Evolutionary conservation across 1,140 invertebrate genomes (phyloP).

Genomic region (Zaprionus taronus): DNA sequence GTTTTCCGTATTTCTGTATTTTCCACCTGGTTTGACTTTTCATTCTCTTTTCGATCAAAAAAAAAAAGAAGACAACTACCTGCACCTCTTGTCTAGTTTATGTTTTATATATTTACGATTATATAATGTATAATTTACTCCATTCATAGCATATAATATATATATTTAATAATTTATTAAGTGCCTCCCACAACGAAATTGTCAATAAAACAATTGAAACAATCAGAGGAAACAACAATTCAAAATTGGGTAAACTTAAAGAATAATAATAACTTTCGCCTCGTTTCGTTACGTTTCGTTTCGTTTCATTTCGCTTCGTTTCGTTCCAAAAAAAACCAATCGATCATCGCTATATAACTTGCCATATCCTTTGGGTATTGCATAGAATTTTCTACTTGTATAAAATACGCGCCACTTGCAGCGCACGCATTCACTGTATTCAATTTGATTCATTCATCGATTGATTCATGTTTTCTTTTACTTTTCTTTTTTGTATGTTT

Average conservation of each 20-base stretch:
- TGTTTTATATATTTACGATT: conserved; percentile 43
- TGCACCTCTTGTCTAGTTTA: conserved; percentile 30
- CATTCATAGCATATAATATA: conserved; percentile 30
- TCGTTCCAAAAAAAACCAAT: conserved; percentile 15
- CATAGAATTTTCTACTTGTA: conserved; percentile 72
- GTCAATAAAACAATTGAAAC: conserved; percentile 77
- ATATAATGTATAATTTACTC: conserved; percentile 45
- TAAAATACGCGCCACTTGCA: conserved; percentile 65
- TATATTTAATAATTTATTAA: conserved; percentile 21
- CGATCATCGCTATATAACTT: conserved; percentile 38
- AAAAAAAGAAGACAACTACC: conserved; percentile 58
- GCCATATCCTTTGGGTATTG: conserved; percentile 56
- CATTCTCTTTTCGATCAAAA: conserved; percentile 39
- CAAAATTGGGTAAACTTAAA: conserved; percentile 46
- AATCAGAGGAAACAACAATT: conserved; percentile 69
- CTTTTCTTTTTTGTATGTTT: neutral
- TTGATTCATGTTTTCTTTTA: conserved; percentile 8
- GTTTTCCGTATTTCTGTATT: conserved; percentile 35
- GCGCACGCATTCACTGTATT: conserved; percentile 50
- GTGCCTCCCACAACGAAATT: conserved; percentile 50
- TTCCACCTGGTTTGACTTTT: conserved; percentile 14
- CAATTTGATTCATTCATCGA: conserved; percentile 29
- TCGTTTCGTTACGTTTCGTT: conserved; percentile 11
- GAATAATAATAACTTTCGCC: conserved; percentile 12
- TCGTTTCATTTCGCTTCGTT: conserved; percentile 3